These are phyloP conservation scores for Suillia variegata DNA, from an alignment of 2,888 invertebrate species.

Conservation along the genomic window DNA sequence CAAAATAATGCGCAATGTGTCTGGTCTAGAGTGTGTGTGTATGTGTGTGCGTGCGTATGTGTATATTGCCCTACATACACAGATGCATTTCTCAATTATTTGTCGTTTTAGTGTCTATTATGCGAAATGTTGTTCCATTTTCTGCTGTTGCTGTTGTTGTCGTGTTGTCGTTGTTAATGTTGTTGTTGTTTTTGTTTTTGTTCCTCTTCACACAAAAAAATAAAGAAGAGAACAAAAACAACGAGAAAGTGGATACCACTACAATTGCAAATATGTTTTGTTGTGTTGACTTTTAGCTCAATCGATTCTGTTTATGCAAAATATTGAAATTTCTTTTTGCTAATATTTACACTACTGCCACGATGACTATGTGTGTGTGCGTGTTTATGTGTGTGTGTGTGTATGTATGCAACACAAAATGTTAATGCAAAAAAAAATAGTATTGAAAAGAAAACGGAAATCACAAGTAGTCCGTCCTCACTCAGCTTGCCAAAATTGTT, in stretches of 20 bases:
- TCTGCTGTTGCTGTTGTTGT: neutral
- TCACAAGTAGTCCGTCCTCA: neutral
- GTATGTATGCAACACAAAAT: neutral
- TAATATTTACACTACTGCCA: no score
- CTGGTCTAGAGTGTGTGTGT: neutral
- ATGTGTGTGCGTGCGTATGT: neutral
- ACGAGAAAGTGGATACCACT: neutral
- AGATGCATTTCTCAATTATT: neutral
- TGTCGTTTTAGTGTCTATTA: neutral
- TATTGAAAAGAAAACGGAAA: neutral
- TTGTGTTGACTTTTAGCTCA: neutral
- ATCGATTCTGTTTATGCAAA: neutral
- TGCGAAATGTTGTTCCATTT: neutral
- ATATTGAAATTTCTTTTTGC: neutral
- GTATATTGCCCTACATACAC: neutral
- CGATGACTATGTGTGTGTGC: neutral
- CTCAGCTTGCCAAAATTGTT: neutral
- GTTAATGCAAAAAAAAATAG: neutral
- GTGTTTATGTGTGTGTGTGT: neutral
- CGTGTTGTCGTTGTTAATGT: neutral
- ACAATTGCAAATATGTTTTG: neutral
- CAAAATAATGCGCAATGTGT: no score
- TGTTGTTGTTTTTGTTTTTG: no score
- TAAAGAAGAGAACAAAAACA: neutral
- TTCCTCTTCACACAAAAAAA: no score